Percentiles rank a stretch among this genome's conserved stretches.
Evolutionary conservation across 2,888 invertebrate species (phyloP).

Genomic region (Hirtodrosophila trivittata): DNA sequence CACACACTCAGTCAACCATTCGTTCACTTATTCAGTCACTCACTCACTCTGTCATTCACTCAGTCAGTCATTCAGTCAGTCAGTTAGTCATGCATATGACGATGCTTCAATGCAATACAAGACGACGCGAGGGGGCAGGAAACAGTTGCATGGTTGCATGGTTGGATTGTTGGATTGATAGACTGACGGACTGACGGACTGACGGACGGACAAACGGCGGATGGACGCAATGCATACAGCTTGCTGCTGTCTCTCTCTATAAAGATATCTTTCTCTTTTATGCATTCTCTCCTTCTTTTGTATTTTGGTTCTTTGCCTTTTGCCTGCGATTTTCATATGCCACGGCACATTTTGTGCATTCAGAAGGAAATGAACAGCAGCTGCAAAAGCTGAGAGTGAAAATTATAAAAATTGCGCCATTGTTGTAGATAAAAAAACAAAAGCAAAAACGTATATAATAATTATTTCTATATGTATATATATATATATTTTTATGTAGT

Average conservation of each 20-base stretch:
- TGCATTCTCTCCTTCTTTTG: not conserved
- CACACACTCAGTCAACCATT: slow-evolving; percentile 14
- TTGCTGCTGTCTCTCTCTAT: slow-evolving; percentile 14
- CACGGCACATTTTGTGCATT: slow-evolving; percentile 59
- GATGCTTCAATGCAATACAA: slow-evolving; percentile 38
- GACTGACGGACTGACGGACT: slow-evolving; percentile 31
- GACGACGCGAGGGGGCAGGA: too few species aligned
- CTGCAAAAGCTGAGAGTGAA: slow-evolving; percentile 43
- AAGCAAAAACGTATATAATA: slow-evolving; percentile 5
- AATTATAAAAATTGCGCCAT: slow-evolving; percentile 59
- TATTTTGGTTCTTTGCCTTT: slow-evolving; percentile 47
- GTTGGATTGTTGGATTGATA: too few species aligned
- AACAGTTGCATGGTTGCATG: too few species aligned
- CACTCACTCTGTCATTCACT: slow-evolving; percentile 22
- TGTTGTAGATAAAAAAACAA: slow-evolving; percentile 41
- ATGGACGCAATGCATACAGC: slow-evolving; percentile 42
- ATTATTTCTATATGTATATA: not conserved
- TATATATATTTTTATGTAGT: not conserved
- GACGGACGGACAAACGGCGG: slow-evolving; percentile 34
- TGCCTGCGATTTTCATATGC: slow-evolving; percentile 47
- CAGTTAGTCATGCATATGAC: slow-evolving; percentile 52
- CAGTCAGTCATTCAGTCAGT: slow-evolving; percentile 27
- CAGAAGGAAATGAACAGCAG: slow-evolving; percentile 70
- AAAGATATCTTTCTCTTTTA: not conserved
- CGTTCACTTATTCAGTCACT: slow-evolving; percentile 18